phyloP scores from a whole-genome alignment of 2,888 invertebrate genomes.

The Leuctra nigra region DNA sequence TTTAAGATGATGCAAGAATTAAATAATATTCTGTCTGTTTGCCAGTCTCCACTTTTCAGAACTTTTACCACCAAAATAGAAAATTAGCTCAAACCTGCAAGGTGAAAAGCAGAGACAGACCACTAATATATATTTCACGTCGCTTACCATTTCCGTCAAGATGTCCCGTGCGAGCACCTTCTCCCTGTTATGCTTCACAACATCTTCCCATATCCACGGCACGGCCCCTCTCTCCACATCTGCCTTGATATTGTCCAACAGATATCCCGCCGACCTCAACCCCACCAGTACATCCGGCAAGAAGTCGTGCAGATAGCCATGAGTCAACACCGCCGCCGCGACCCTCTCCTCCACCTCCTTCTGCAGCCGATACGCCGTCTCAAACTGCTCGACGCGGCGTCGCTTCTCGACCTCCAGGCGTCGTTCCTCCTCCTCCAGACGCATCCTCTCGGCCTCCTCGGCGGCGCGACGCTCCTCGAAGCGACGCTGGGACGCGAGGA shows the following conservation, averaged over 20 bases:
- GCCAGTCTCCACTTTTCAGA: too few relatives aligned
- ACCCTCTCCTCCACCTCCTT: conserved; percentile 73
- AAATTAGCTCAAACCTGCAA: too few relatives aligned
- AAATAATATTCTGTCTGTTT: too few relatives aligned
- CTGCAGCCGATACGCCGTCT: conserved; percentile 54
- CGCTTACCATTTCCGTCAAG: neutral
- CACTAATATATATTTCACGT: too few relatives aligned
- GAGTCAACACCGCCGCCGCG: conserved; percentile 74
- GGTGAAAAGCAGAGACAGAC: too few relatives aligned
- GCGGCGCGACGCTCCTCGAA: conserved; percentile 66
- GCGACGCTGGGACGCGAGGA: conserved; percentile 70
- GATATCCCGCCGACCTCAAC: conserved; percentile 50
- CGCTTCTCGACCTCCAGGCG: conserved; percentile 55
- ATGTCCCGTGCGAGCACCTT: neutral
- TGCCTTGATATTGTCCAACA: conserved; percentile 53
- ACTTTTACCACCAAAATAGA: too few relatives aligned
- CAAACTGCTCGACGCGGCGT: conserved; percentile 64
- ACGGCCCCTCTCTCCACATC: conserved; percentile 38
- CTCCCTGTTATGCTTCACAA: neutral
- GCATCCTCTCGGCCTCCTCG: conserved; percentile 73
- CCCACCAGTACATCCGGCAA: conserved; percentile 71
- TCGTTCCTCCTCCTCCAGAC: conserved; percentile 72
- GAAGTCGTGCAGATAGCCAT: conserved; percentile 79
- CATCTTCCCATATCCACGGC: conserved; percentile 3
- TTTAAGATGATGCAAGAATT: too few relatives aligned